Evolutionary conservation across 1,140 invertebrate genomes (phyloP), one percentile per base, ranked within the genome.

Genomic region (Cherax quadricarinatus): DNA sequence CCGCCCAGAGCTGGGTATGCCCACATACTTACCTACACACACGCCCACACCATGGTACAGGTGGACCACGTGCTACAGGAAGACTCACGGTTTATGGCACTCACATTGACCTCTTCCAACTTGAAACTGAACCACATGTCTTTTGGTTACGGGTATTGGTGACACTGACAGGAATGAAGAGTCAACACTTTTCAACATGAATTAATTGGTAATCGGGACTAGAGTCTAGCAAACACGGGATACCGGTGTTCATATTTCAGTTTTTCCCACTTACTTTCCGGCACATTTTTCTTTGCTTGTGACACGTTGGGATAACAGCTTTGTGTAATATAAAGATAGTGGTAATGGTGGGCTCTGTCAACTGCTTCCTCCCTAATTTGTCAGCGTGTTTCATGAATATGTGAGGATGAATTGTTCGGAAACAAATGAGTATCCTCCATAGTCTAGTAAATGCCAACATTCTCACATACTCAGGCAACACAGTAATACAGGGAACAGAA

Each of bases 1-100:
- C 78, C 97, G 98, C 94, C 95, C 93, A 16, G 86, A 94, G 51
- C 21, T 94, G 30, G 92, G 92, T 93, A 89, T 41, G 75, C 41
- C 21, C 30, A 57, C 14, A 14, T 57, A 57, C 53, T 10, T 14
- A 14, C n/a, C 62, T 0, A n/a, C 30, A 60, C 53, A 24, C n/a
- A 79, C 16, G n/a, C 4, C 79, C 48, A 62, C 79, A 60, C 21
- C 41, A 48, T 41, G 70, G 41, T 30, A 60, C 30, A 21, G 24
- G 5, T 53, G 9, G 12, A 21, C 30, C 53, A 81, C 30, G 12
- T 24, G 4, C 70, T n/a, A 5, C n/a, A 75, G 24, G 24, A 75
- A 30, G 70, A 75, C 70, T 75, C 70, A 75, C n/a, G 70, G 70
- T 75, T 21, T 30, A 66, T 66, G 62, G 62, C 62, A 66, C 62